Percentiles rank a stretch among this genome's conserved stretches.
phyloP scores from a whole-genome alignment of 2,797 vertebrate species.

The Xiphophorus birchmanni region DNA sequence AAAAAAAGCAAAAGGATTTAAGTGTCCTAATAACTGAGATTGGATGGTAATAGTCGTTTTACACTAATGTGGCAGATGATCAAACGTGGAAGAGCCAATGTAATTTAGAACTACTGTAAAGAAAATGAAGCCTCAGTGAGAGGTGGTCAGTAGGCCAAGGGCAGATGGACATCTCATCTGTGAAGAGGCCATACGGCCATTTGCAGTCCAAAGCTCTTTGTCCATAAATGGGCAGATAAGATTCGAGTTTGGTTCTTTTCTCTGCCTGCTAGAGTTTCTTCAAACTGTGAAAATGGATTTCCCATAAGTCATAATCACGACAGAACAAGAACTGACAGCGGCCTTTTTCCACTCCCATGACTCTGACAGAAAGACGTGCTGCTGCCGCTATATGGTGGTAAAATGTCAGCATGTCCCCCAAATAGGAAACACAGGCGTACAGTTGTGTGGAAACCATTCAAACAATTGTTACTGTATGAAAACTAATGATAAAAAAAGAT shows the following conservation, averaged over 20 bases:
- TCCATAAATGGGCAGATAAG: slow-evolving; percentile 60
- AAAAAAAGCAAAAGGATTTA: neutral
- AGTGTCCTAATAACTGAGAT: neutral
- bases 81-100: slow-evolving; percentile 20
- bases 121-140: slow-evolving; percentile 41
- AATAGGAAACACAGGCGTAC: slow-evolving; percentile 16
- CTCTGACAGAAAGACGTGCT: slow-evolving; percentile 54
- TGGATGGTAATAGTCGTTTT: neutral
- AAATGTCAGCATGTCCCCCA: slow-evolving; percentile 53
- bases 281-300: slow-evolving; percentile 75
- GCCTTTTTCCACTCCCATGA: slow-evolving; percentile 50
- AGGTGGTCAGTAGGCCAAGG: slow-evolving; percentile 42
- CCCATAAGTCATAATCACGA: slow-evolving; percentile 64
- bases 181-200: slow-evolving; percentile 51
- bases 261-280: slow-evolving; percentile 66
- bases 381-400: slow-evolving; percentile 52
- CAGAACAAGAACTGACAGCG: slow-evolving; percentile 70
- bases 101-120: slow-evolving; percentile 21
- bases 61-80: slow-evolving; percentile 30
- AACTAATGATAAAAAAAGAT: neutral
- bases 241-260: slow-evolving; percentile 57
- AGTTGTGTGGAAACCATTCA: slow-evolving; percentile 13
- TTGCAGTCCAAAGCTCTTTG: slow-evolving; percentile 66
- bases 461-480: slow-evolving; percentile 1
- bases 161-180: slow-evolving; percentile 67